Percentiles rank a stretch among this genome's conserved stretches.
phyloP scores from a whole-genome alignment of 64 coral and sea anemone species.

The Hydrozoanthus tunicans region DNA sequence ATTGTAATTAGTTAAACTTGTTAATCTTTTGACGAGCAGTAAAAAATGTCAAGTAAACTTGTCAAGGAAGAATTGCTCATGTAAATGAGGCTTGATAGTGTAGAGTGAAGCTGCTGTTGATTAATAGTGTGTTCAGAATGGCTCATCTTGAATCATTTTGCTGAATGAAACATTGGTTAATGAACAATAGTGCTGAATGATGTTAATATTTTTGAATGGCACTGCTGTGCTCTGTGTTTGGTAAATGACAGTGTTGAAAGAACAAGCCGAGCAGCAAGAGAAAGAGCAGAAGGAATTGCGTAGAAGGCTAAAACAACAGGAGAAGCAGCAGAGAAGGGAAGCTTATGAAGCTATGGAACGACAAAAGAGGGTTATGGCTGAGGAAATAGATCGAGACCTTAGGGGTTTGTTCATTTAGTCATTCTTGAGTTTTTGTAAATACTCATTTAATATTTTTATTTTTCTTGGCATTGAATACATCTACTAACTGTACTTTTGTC shows the following conservation, averaged over 20 bases:
- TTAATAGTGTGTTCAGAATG: too few relatives aligned
- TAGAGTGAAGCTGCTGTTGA: neutral
- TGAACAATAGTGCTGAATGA: neutral
- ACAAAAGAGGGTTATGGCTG: slow-evolving; percentile 85
- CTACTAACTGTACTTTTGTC: too few relatives aligned
- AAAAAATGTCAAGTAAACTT: too few relatives aligned
- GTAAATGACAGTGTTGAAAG: slow-evolving; percentile 59
- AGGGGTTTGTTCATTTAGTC: slow-evolving; percentile 55
- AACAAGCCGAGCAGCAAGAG: slow-evolving; percentile 61
- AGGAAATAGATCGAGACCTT: slow-evolving; percentile 72
- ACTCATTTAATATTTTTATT: too few relatives aligned
- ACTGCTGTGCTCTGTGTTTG: neutral
- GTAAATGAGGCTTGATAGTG: too few relatives aligned
- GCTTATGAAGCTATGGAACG: slow-evolving; percentile 92
- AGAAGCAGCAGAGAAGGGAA: slow-evolving; percentile 82
- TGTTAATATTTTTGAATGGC: neutral
- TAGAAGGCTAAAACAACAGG: slow-evolving; percentile 68
- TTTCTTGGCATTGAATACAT: too few relatives aligned
- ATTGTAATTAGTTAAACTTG: too few relatives aligned
- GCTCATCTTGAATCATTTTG: too few relatives aligned
- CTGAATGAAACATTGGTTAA: neutral
- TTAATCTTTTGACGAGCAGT: too few relatives aligned
- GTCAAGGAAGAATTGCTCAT: too few relatives aligned
- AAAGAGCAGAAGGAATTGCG: slow-evolving; percentile 68
- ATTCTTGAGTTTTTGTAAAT: too few relatives aligned